Evolutionary conservation across 2,797 vertebrate genomes (phyloP).

Genomic region (Acanthurus lineatus): DNA sequence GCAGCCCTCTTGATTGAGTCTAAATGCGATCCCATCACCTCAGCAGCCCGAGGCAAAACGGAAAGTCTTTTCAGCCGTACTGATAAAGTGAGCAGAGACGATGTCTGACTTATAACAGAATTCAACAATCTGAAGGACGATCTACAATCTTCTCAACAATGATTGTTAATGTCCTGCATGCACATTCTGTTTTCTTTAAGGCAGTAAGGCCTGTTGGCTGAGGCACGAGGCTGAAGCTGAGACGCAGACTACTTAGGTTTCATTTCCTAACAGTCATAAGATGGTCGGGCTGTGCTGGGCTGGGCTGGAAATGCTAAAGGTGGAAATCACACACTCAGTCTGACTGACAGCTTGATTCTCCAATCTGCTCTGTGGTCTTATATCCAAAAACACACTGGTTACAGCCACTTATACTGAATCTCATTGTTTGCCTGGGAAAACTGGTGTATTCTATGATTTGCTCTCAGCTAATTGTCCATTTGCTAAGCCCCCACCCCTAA

Average conservation of each 20-base stretch:
- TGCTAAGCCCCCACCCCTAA: constrained; percentile 9
- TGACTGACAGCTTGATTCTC: constrained; percentile 34
- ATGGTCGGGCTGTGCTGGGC: neutral
- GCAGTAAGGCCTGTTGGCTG: constrained; percentile 59
- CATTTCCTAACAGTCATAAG: neutral
- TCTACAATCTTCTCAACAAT: constrained; percentile 41
- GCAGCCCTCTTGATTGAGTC: constrained; percentile 54
- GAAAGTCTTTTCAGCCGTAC: constrained; percentile 55
- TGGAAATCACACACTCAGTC: constrained; percentile 46
- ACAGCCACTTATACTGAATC: neutral
- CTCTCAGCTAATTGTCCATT: constrained; percentile 4
- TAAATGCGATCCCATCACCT: constrained; percentile 50
- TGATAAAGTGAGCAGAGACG: constrained; percentile 43
- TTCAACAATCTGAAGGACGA: constrained; percentile 51
- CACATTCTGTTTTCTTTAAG: constrained; percentile 59
- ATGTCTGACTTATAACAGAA: constrained; percentile 44
- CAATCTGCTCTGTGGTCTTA: constrained; percentile 1
- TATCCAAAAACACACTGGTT: constrained; percentile 3
- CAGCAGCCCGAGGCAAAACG: constrained; percentile 59
- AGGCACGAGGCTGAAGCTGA: constrained; percentile 57
- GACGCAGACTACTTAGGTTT: constrained; percentile 25
- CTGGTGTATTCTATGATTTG: neutral
- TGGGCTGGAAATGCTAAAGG: constrained; percentile 35
- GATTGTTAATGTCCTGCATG: constrained; percentile 51
- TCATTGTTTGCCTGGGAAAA: neutral